A percentile compares a stretch with the other conserved stretches of the same genome.
Conservation (phyloP, 2,888 invertebrate species). For the Hirtodrosophila trivittata region DNA sequence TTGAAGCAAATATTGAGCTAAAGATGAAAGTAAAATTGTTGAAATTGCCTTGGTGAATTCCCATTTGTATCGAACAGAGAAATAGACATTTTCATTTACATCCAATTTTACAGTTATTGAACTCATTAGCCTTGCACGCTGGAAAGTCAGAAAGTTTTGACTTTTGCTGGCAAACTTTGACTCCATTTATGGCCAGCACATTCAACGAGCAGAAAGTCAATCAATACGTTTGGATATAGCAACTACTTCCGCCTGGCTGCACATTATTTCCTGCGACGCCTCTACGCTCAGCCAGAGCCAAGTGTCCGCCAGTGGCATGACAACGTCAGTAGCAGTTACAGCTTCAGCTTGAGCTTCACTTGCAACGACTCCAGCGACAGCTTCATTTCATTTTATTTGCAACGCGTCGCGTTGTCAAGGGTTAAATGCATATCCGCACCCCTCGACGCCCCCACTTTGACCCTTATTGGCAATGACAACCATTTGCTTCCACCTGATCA, state of each 20-base stretch:
- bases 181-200: slow-evolving; percentile 31
- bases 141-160: slow-evolving; percentile 23
- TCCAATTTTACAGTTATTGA: slow-evolving; percentile 29
- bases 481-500: slow-evolving; percentile 70
- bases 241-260: slow-evolving; percentile 67
- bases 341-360: background rate
- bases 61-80: slow-evolving; percentile 16
- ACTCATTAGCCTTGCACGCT: slow-evolving; percentile 12
- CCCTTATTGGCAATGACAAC: slow-evolving; percentile 62
- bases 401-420: slow-evolving; percentile 61
- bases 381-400: slow-evolving; percentile 58
- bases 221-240: slow-evolving; percentile 60
- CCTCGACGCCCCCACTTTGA: slow-evolving; percentile 35
- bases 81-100: slow-evolving; percentile 18
- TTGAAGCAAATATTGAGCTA: too few relatives aligned
- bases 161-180: slow-evolving; percentile 39
- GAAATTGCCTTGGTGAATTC: background rate
- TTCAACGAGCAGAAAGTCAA: slow-evolving; percentile 47
- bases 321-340: slow-evolving; percentile 44
- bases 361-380: slow-evolving; percentile 27
- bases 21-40: background rate
- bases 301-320: slow-evolving; percentile 41
- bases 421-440: slow-evolving; percentile 57
- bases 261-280: slow-evolving; percentile 54
- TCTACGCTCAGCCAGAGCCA: slow-evolving; percentile 13